Evolutionary conservation across 2,113 vertebrate species (phyloP).

Genomic region (Mastomys coucha): DNA sequence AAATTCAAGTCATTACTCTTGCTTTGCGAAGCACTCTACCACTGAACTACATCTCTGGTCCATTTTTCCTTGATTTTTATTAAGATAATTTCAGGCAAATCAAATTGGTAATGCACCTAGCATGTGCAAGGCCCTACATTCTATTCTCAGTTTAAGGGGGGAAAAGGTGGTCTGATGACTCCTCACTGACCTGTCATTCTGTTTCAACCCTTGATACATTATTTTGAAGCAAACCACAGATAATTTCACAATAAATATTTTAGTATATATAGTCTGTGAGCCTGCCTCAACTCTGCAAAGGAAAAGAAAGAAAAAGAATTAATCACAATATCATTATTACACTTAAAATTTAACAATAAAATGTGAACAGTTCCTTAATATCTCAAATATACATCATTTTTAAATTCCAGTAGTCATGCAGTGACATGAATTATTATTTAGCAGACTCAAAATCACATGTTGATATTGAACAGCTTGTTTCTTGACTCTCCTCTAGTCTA

Average conservation of each 20-base stretch:
- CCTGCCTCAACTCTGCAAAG: background rate
- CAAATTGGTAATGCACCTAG: background rate
- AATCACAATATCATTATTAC: background rate
- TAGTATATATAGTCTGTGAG: background rate
- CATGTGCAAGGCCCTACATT: background rate
- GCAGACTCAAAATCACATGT: background rate
- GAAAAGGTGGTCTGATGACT: background rate
- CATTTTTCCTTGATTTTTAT: background rate
- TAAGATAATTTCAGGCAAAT: background rate
- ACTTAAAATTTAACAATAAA: background rate
- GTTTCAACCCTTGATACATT: background rate
- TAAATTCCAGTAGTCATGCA: background rate
- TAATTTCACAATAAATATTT: background rate
- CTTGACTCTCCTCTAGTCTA: background rate
- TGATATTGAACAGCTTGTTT: background rate
- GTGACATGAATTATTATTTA: background rate
- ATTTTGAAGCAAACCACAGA: background rate
- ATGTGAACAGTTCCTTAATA: background rate
- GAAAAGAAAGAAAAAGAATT: background rate
- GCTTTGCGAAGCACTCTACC: background rate
- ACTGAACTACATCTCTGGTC: background rate
- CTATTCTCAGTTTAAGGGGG: background rate
- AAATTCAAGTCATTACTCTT: background rate
- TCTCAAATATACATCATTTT: background rate
- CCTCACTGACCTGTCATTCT: background rate